phyloP scores from a whole-genome alignment of 1,140 invertebrate genomes.

The Dendroctonus valens region DNA sequence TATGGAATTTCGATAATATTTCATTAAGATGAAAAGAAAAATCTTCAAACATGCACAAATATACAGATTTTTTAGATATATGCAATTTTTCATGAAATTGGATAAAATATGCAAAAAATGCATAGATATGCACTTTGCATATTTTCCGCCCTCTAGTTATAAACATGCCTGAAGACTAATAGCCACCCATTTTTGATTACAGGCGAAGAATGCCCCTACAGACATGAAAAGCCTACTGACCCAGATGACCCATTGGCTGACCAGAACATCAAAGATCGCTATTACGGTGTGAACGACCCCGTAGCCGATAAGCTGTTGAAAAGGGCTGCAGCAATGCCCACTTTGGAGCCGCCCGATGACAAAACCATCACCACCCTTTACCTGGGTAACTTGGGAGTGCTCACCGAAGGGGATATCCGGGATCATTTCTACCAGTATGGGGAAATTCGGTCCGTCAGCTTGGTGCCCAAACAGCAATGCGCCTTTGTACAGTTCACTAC shows the following conservation, averaged over 20 bases:
- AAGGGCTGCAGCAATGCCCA: constrained; percentile 90
- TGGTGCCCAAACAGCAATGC: constrained; percentile 93
- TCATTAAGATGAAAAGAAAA: too few relatives aligned
- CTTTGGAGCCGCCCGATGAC: constrained; percentile 93
- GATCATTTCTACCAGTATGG: constrained; percentile 98
- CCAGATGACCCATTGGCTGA: constrained; percentile 98
- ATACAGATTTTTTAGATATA: too few relatives aligned
- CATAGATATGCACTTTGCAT: too few relatives aligned
- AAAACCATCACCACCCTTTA: constrained; percentile 95
- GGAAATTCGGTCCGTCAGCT: constrained; percentile 92
- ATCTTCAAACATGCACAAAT: too few relatives aligned
- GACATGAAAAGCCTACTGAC: constrained; percentile 98
- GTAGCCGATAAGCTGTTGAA: constrained; percentile 97
- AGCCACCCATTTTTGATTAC: not conserved
- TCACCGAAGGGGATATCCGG: constrained; percentile 84
- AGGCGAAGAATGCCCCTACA: constrained; percentile 97
- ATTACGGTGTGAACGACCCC: constrained; percentile 98
- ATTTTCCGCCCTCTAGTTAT: too few relatives aligned
- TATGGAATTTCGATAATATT: too few relatives aligned
- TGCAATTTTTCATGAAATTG: too few relatives aligned
- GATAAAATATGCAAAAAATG: too few relatives aligned
- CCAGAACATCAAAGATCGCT: constrained; percentile 98
- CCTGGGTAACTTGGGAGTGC: constrained; percentile 89
- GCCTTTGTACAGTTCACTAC: constrained; percentile 97
- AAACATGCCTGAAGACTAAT: too few relatives aligned